These are phyloP conservation scores for Pinna nobilis DNA, from an alignment of 1,140 invertebrate species.

Conservation along the genomic window DNA sequence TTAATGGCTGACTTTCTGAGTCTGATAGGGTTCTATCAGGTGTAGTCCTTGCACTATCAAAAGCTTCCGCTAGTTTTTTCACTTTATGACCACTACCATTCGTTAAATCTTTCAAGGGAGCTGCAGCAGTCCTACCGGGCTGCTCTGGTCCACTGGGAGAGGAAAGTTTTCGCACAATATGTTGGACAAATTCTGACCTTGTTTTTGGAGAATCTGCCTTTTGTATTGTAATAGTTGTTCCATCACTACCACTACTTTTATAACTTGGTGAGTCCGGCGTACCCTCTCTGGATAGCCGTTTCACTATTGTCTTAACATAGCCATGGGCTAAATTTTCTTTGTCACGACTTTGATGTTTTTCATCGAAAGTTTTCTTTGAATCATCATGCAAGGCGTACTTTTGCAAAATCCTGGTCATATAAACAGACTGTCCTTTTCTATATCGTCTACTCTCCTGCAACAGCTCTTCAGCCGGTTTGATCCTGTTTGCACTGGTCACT, in stretches of 20 bases:
- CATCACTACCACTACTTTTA: slow-evolving; percentile 40
- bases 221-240: slow-evolving; percentile 33
- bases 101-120: slow-evolving; percentile 63
- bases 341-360: slow-evolving; percentile 46
- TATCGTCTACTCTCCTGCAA: slow-evolving; percentile 68
- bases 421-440: slow-evolving; percentile 64
- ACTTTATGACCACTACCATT: slow-evolving; percentile 58
- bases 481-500: slow-evolving; percentile 37
- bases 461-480: slow-evolving; percentile 68
- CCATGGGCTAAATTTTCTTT: slow-evolving; percentile 65
- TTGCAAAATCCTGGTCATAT: slow-evolving; percentile 61
- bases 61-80: slow-evolving; percentile 56
- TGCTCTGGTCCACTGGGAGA: slow-evolving; percentile 52
- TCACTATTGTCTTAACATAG: slow-evolving; percentile 64
- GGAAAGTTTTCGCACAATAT: slow-evolving; percentile 60
- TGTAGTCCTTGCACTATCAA: slow-evolving; percentile 42
- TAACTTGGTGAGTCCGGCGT: slow-evolving; percentile 53
- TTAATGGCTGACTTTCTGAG: slow-evolving; percentile 33
- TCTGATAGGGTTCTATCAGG: slow-evolving; percentile 54
- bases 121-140: slow-evolving; percentile 29
- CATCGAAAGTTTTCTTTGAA: slow-evolving; percentile 30
- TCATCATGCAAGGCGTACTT: slow-evolving; percentile 55
- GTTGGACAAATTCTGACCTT: slow-evolving; percentile 62
- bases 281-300: slow-evolving; percentile 63
- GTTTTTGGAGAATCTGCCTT: slow-evolving; percentile 56